Evolutionary conservation across 2,113 vertebrate genomes (phyloP).

Genomic region (Pseudolaguvia tuberculata): DNA sequence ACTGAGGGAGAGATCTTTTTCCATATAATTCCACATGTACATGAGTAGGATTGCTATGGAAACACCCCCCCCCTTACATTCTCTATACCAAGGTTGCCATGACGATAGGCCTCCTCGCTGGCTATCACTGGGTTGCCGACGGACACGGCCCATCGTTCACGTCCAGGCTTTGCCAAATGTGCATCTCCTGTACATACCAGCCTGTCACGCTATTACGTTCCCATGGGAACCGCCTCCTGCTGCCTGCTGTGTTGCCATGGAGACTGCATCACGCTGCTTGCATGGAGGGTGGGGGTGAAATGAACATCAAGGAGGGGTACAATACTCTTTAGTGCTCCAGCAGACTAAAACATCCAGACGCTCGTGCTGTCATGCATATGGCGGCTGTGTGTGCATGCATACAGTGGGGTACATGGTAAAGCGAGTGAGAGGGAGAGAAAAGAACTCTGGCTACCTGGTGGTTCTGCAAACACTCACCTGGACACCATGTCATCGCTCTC

Average conservation of each 20-base stretch:
- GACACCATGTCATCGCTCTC: neutral
- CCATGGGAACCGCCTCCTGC: conserved; percentile 61
- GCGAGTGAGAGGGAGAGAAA: neutral
- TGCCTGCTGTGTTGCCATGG: conserved; percentile 45
- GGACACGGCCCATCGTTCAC: conserved; percentile 35
- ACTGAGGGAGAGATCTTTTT: conserved; percentile 20
- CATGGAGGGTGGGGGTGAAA: conserved; percentile 40
- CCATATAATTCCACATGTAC: conserved; percentile 28
- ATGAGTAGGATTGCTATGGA: conserved; percentile 62
- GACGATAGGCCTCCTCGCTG: conserved; percentile 21
- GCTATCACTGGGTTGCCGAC: conserved; percentile 39
- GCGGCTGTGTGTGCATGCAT: neutral
- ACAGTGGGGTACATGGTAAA: conserved; percentile 4
- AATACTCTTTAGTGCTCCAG: conserved; percentile 25
- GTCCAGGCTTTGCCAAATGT: conserved; percentile 8
- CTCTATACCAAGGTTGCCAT: conserved; percentile 47
- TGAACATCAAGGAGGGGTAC: conserved; percentile 28
- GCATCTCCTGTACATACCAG: conserved; percentile 42
- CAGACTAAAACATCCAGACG: conserved; percentile 12
- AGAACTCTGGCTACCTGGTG: conserved; percentile 4
- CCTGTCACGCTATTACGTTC: conserved; percentile 64
- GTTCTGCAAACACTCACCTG: conserved; percentile 21
- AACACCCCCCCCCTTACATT: conserved; percentile 53
- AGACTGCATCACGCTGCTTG: conserved; percentile 40
- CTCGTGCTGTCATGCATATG: conserved; percentile 6